phyloP scores from a whole-genome alignment of 2,113 vertebrate genomes.

The Butorides virescens region DNA sequence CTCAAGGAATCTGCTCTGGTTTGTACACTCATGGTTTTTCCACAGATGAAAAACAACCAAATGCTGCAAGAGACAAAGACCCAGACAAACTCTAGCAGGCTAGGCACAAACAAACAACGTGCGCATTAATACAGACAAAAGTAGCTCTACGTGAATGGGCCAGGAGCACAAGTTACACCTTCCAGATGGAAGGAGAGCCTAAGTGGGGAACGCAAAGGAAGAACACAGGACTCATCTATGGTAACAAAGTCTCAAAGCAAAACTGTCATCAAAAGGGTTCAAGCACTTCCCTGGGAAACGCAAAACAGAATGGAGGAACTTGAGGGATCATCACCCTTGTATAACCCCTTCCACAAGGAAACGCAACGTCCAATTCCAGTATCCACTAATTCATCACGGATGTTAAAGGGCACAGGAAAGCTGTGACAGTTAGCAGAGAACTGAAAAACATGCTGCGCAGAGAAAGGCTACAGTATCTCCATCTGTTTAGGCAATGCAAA shows the following conservation, averaged over 20 bases:
- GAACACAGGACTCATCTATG: not conserved
- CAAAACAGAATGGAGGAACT: not conserved
- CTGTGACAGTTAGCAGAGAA: not conserved
- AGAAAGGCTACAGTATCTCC: not conserved
- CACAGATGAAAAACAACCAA: not conserved
- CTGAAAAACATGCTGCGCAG: not conserved
- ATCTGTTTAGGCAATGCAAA: not conserved
- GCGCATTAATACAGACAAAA: not conserved
- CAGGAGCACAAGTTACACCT: not conserved
- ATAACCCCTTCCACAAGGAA: not conserved
- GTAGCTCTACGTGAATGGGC: fast-evolving
- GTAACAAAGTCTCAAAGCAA: not conserved
- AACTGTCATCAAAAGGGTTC: not conserved
- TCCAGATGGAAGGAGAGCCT: not conserved
- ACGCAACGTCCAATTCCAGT: not conserved
- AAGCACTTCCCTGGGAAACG: fast-evolving
- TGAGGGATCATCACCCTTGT: not conserved
- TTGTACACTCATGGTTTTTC: not conserved
- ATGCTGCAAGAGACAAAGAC: not conserved
- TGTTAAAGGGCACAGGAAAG: not conserved
- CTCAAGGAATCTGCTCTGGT: not conserved
- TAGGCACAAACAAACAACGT: not conserved
- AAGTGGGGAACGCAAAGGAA: not conserved
- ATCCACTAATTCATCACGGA: not conserved
- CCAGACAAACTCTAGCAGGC: not conserved